These are phyloP conservation scores for Drosophila arizonae DNA, from an alignment of 1,140 invertebrate species.

Conservation along the genomic window DNA sequence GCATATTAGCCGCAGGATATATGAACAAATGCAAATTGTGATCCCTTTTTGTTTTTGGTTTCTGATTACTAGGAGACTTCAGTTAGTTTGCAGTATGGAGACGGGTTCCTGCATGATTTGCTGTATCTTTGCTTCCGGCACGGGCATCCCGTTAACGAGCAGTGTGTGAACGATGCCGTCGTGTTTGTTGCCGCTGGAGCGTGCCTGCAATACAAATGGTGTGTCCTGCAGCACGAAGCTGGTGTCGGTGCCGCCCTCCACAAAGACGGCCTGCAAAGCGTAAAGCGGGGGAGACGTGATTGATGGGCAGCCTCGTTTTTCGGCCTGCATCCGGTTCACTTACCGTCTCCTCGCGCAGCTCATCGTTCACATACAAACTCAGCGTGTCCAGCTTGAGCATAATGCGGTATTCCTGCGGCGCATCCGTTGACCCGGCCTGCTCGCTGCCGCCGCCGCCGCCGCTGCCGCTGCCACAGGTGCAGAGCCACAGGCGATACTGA, in stretches of 20 bases:
- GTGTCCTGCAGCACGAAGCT: conserved; percentile 85
- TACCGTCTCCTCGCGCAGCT: conserved; percentile 70
- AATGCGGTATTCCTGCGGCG: conserved; percentile 84
- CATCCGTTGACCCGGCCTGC: conserved; percentile 45
- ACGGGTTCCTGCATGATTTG: conserved; percentile 80
- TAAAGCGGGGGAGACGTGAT: conserved; percentile 12
- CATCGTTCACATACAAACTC: conserved; percentile 79
- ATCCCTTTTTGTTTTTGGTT: neutral
- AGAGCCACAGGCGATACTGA: conserved; percentile 84
- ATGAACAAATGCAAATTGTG: conserved; percentile 49
- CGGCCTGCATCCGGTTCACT: neutral
- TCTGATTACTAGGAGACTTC: conserved; percentile 8
- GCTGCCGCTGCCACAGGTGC: conserved; percentile 32
- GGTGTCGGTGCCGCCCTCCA: conserved; percentile 92
- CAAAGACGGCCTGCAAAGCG: conserved; percentile 88
- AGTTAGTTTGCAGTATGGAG: conserved; percentile 70
- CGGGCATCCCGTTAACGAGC: conserved; percentile 65
- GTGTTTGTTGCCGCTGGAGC: conserved; percentile 80
- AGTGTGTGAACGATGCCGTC: conserved; percentile 77
- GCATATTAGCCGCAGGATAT: neutral
- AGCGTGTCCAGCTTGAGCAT: conserved; percentile 85
- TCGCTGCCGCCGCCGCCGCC: neutral
- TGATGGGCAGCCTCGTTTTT: conserved; percentile 1
- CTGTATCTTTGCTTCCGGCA: conserved; percentile 79
- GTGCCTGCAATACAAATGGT: conserved; percentile 73